phyloP scores from a whole-genome alignment of 2,797 vertebrate species.

The Cirrhinus mrigala region DNA sequence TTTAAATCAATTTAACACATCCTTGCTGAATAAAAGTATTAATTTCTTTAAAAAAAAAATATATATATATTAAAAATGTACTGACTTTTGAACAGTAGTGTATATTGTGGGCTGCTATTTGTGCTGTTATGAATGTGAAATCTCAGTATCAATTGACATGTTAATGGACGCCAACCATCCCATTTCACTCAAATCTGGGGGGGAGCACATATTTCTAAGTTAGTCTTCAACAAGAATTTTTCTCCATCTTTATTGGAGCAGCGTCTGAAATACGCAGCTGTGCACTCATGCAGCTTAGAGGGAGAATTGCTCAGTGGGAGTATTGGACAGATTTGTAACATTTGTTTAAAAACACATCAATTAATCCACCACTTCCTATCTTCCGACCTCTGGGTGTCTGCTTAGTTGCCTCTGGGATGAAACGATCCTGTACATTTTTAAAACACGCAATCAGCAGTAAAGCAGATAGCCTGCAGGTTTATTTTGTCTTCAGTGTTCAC shows the following conservation, averaged over 20 bases:
- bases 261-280: not conserved
- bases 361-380: slow-evolving; percentile 10
- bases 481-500: not conserved
- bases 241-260: not conserved
- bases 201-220: not conserved
- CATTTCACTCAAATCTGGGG: not conserved
- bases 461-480: not conserved
- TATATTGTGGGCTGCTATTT: no score
- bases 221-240: not conserved
- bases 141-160: not conserved
- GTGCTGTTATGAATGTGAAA: not conserved
- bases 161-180: not conserved
- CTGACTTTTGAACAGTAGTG: no score
- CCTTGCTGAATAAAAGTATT: no score
- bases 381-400: not conserved
- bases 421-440: not conserved
- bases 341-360: not conserved
- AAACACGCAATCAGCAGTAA: not conserved
- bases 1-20: no score
- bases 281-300: not conserved
- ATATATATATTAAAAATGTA: no score
- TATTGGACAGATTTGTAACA: not conserved
- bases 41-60: no score
- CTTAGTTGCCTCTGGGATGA: not conserved
- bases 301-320: not conserved